A percentile compares a stretch with the other conserved stretches of the same genome.
Conservation (phyloP, 2,888 invertebrate species). For the Drosophila prostipennis region DNA sequence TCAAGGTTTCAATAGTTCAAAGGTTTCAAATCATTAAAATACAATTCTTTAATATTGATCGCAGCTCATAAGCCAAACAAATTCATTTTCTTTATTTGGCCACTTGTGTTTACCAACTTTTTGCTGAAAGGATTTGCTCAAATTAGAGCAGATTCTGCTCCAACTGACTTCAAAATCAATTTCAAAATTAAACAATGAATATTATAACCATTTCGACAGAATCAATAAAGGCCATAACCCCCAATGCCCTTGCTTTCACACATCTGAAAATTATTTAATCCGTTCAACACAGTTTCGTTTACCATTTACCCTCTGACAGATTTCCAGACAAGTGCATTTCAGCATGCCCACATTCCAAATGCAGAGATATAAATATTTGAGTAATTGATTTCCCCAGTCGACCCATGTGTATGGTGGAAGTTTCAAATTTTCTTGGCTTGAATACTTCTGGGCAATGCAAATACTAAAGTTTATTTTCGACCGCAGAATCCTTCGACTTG, state of each 20-base stretch:
- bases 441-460: conserved; percentile 11
- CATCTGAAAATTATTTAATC: conserved; percentile 13
- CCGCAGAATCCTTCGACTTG: conserved; percentile 40
- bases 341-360: conserved; percentile 8
- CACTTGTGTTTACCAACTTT: conserved; percentile 1
- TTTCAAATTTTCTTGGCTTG: conserved; percentile 13
- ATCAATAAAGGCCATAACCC: conserved; percentile 6
- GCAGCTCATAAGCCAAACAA: not conserved
- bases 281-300: conserved; percentile 10
- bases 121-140: not conserved
- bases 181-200: not conserved
- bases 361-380: conserved; percentile 28
- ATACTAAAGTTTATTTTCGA: conserved; percentile 2
- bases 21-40: too few species aligned
- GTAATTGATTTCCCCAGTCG: conserved; percentile 46
- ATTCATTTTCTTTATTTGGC: not conserved
- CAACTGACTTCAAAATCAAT: not conserved
- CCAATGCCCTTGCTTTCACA: conserved; percentile 2
- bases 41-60: too few species aligned
- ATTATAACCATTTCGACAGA: not conserved
- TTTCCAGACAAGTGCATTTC: conserved; percentile 28
- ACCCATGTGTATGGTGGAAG: conserved; percentile 1
- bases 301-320: conserved; percentile 13
- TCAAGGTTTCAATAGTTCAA: too few species aligned
- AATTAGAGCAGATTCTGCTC: not conserved